phyloP scores from a whole-genome alignment of 2,888 invertebrate species.

The Carpatolechia fugitivella region DNA sequence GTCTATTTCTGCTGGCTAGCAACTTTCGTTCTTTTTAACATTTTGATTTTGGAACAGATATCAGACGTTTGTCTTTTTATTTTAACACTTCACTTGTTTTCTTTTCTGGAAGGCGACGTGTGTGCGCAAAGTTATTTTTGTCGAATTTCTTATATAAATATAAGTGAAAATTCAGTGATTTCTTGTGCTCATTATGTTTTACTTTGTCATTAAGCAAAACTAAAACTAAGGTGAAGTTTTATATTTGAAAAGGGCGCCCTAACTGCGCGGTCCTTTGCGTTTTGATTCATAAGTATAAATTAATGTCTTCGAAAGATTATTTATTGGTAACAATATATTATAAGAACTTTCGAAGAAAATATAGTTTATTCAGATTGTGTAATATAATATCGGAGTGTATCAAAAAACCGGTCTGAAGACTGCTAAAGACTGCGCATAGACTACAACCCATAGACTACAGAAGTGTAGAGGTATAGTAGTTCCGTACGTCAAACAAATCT shows the following conservation, averaged over 20 bases:
- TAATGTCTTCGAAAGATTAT: constrained; percentile 57
- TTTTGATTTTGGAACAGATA: constrained; percentile 27
- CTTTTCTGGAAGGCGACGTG: constrained; percentile 12
- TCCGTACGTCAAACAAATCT: constrained; percentile 56
- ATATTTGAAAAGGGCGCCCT: constrained; percentile 41
- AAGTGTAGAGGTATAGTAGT: constrained; percentile 38
- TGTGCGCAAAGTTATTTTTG: constrained; percentile 24
- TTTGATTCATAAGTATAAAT: constrained; percentile 40
- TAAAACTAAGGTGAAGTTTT: constrained; percentile 39
- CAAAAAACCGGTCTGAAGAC: constrained; percentile 52
- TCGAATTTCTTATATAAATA: constrained; percentile 29
- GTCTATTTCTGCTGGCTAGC: not conserved
- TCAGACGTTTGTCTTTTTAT: constrained; percentile 21
- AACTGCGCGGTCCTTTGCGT: constrained; percentile 41
- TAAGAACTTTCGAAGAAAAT: constrained; percentile 62
- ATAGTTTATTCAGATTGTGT: constrained; percentile 40
- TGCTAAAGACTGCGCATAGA: constrained; percentile 31
- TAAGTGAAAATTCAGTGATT: constrained; percentile 37
- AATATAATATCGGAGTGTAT: constrained; percentile 43
- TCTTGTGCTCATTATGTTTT: constrained; percentile 41
- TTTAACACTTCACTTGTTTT: constrained; percentile 31
- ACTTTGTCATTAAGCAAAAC: constrained; percentile 37
- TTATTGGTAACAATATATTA: constrained; percentile 50
- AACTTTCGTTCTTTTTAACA: not conserved
- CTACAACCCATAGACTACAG: constrained; percentile 52